phyloP scores from a whole-genome alignment of 2,797 vertebrate genomes.

The Percopsis omiscomaycus region DNA sequence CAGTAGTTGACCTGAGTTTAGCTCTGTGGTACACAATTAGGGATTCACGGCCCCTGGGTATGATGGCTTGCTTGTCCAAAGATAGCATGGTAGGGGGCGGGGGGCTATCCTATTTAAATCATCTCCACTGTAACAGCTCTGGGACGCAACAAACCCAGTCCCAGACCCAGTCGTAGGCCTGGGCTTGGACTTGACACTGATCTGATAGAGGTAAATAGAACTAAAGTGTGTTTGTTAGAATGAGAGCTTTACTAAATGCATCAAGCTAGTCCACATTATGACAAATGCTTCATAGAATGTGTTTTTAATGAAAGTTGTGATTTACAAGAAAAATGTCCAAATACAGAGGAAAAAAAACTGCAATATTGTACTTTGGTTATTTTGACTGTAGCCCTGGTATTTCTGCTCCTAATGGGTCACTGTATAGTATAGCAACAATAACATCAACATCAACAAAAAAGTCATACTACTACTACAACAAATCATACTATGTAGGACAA shows the following conservation, averaged over 20 bases:
- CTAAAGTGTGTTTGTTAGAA: conserved; percentile 14
- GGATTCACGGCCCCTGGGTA: conserved; percentile 60
- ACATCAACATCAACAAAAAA: too few species aligned
- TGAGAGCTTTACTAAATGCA: not conserved
- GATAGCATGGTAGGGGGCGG: conserved; percentile 54
- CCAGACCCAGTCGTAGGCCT: too few species aligned
- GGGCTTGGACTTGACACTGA: conserved; percentile 37
- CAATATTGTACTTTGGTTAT: not conserved
- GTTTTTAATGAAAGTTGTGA: not conserved
- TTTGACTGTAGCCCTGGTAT: not conserved
- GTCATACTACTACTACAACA: too few species aligned
- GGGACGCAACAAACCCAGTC: conserved; percentile 12
- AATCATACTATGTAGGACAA: too few species aligned
- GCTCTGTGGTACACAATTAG: conserved; percentile 61
- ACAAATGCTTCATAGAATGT: not conserved
- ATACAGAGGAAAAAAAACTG: not conserved
- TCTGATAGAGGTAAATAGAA: conserved; percentile 42
- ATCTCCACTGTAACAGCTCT: conserved; percentile 43
- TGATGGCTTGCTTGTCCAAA: conserved; percentile 65
- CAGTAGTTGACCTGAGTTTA: conserved; percentile 49
- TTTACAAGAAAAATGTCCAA: not conserved
- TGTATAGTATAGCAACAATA: too few species aligned
- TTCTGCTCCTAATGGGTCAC: not conserved
- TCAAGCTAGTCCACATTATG: not conserved
- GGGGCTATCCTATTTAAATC: conserved; percentile 74